Evolutionary conservation across 2,113 vertebrate species (phyloP).

Genomic region (Talpa occidentalis): DNA sequence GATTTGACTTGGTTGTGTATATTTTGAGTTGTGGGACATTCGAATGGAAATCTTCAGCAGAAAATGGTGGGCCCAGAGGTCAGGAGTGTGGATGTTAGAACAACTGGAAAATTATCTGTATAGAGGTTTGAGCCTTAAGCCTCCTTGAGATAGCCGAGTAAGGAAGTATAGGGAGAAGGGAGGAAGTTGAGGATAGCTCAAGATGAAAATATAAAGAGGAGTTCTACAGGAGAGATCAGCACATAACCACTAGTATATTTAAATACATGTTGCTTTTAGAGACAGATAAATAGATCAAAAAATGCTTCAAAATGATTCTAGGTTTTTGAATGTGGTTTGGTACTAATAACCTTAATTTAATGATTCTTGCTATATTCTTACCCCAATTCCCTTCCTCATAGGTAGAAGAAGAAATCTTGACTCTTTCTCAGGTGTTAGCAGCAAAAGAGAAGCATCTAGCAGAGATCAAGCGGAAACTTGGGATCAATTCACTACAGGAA

Average conservation of each 20-base stretch:
- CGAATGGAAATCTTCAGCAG: neutral
- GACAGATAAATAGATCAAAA: neutral
- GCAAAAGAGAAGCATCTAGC: conserved; percentile 94
- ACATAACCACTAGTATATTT: neutral
- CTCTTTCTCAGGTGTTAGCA: conserved; percentile 95
- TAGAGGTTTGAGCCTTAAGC: neutral
- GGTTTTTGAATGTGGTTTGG: neutral
- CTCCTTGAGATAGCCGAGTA: neutral
- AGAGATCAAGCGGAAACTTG: conserved; percentile 96
- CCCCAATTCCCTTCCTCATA: conserved; percentile 70
- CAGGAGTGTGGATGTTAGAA: neutral
- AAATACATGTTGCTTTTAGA: neutral
- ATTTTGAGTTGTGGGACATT: neutral
- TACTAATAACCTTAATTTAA: neutral
- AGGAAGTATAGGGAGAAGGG: neutral
- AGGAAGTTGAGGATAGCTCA: neutral
- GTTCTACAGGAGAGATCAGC: neutral
- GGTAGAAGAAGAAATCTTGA: conserved; percentile 99
- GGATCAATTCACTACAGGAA: conserved; percentile 94
- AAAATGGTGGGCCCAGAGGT: neutral
- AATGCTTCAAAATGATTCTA: neutral
- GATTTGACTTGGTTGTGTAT: neutral
- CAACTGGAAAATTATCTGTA: neutral
- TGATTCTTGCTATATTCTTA: neutral
- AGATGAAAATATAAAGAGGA: neutral